A percentile compares a stretch with the other conserved stretches of the same genome.
Evolutionary conservation across 2,113 vertebrate species (phyloP).

Genomic region (Callospermophilus lateralis): DNA sequence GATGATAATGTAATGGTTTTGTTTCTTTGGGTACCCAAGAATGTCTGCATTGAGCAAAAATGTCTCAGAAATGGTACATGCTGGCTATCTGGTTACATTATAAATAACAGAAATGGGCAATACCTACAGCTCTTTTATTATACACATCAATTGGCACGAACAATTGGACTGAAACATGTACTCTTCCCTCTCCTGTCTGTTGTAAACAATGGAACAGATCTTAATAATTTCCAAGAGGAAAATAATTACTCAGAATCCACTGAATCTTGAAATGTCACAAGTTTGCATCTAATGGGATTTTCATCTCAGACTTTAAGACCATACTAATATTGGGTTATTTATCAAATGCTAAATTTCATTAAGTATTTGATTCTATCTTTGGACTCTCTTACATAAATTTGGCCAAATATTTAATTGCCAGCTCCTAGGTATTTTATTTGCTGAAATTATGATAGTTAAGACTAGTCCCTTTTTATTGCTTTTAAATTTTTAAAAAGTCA

Average conservation of each 20-base stretch:
- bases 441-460: not conserved
- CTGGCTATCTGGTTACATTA: not conserved
- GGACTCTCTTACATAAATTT: not conserved
- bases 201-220: slow-evolving; percentile 54
- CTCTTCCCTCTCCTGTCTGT: not conserved
- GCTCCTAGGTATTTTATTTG: not conserved
- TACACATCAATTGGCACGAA: not conserved
- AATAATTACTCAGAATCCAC: not conserved
- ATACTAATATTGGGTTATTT: not conserved
- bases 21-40: slow-evolving; percentile 55
- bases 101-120: slow-evolving; percentile 16
- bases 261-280: not conserved
- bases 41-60: slow-evolving; percentile 54
- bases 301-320: slow-evolving; percentile 47
- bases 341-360: not conserved
- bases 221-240: not conserved
- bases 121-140: slow-evolving; percentile 6
- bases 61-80: not conserved
- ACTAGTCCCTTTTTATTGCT: not conserved
- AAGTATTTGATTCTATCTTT: slow-evolving; percentile 16
- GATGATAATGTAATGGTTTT: slow-evolving; percentile 63
- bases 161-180: slow-evolving; percentile 32
- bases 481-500: slow-evolving; percentile 46
- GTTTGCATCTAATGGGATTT: not conserved
- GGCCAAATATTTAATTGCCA: slow-evolving; percentile 13